A percentile compares a stretch with the other conserved stretches of the same genome.
Evolutionary conservation across 2,797 vertebrate species (phyloP).

Genomic region (Moxostoma hubbsi): DNA sequence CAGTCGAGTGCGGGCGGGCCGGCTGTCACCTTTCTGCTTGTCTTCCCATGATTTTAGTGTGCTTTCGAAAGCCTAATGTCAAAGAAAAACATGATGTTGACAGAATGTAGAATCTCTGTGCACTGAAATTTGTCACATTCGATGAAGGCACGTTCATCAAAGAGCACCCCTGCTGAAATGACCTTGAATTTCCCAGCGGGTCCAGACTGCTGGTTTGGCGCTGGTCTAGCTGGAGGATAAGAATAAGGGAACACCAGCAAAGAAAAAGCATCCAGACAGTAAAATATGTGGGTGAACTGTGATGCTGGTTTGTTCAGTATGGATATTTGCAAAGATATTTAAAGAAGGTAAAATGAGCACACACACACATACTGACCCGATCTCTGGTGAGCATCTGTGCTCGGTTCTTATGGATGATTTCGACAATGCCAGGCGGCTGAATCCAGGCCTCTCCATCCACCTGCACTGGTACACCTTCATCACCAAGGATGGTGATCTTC

Average conservation of each 20-base stretch:
- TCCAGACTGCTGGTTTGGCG: background rate
- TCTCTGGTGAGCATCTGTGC: conserved; percentile 88
- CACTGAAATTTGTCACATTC: background rate
- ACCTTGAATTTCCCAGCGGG: no score
- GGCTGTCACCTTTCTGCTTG: conserved; percentile 88
- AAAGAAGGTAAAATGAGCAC: background rate
- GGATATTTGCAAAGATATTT: background rate
- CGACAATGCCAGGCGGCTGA: conserved; percentile 82
- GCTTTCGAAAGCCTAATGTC: conserved; percentile 88
- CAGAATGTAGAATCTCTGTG: background rate
- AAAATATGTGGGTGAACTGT: no score
- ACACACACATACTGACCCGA: conserved; percentile 66
- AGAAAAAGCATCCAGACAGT: no score
- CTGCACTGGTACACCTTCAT: conserved; percentile 85
- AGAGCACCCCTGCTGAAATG: no score
- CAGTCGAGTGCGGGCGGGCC: conserved; percentile 80
- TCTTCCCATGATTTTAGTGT: conserved; percentile 95
- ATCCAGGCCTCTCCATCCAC: conserved; percentile 89
- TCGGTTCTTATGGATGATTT: conserved; percentile 85
- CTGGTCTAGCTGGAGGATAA: background rate
- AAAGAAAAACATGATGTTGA: conserved; percentile 28
- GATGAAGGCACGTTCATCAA: background rate
- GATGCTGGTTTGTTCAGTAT: no score
- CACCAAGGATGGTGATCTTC: conserved; percentile 85
- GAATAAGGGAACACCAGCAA: background rate